Base-by-base conservation (phyloP, 64 coral and sea anemone genomes). In the Cladopsammia gracilis region DNA sequence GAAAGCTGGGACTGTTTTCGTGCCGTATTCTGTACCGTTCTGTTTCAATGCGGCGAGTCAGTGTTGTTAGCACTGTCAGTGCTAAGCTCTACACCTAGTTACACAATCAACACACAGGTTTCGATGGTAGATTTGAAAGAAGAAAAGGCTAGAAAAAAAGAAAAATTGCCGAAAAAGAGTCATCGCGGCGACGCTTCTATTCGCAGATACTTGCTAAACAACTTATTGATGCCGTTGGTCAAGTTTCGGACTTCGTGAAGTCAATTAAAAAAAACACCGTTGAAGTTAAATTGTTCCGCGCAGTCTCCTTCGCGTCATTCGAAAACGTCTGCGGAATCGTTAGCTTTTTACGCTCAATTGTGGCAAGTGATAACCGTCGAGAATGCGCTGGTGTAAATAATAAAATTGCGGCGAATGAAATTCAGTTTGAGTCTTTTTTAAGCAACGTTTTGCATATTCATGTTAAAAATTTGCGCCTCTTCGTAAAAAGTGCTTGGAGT, bases 371-470 rank as follows among this genome's bases (percentile, higher is more conserved):
- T 83, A 80, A 46, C 14, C 59, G 8, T 83, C 25, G 13, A 34
- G 42, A 67, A 25, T 42, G 46, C 11, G 62, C 47, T 68, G 58
- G 46, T 82, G 42, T 84, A 84, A 84, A 84, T 66, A 65, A 84
- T 67, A 59, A 84, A 84, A 84, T 65, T 84, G 80, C 46, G 61
- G 80, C 80, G 62, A 66, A 67, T n/a, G 67, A 68, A 79, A 82
- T 82, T 82, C 34, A 64, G 67, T 68, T 84, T 45, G 20, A 84
- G 60, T 84, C 51, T 50, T 77, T 34, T 82, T 84, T 48, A 26
- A 45, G 46, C n/a, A 51, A 52, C 10, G 62, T 84, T 83, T 84
- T 84, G 80, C 80, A 84, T 84, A 84, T 84, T 68, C 61, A 84
- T 84, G 45, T n/a, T 46, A n/a, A 10, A 82, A 46, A 64, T 64